Conservation (phyloP, 2,797 vertebrate species). For the Corythornis leucogaster region DNA sequence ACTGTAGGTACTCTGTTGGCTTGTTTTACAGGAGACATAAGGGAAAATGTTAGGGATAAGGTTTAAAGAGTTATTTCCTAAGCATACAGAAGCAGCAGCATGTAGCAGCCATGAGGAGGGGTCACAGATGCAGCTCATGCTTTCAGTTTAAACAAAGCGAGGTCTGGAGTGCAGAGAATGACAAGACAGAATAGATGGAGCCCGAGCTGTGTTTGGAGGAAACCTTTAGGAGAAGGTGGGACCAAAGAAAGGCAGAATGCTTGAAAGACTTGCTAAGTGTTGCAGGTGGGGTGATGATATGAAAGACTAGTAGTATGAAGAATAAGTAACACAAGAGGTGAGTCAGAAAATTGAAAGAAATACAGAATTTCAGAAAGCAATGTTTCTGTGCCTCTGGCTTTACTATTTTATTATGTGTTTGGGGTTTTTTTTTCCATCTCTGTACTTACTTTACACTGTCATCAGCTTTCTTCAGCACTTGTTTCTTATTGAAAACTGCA, state of each 20-base stretch:
- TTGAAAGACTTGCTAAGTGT: background rate
- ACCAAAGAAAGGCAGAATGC: background rate
- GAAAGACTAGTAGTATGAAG: background rate
- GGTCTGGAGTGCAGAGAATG: background rate
- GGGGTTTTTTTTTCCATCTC: background rate
- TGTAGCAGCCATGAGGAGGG: background rate
- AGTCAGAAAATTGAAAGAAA: background rate
- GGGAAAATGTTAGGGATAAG: background rate
- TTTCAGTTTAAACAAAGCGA: background rate
- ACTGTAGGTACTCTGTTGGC: background rate
- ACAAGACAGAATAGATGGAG: background rate
- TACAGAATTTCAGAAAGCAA: background rate
- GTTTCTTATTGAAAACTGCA: background rate
- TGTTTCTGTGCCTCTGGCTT: background rate
- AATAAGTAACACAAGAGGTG: background rate
- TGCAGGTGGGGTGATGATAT: background rate
- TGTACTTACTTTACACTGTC: background rate
- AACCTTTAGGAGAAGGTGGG: background rate
- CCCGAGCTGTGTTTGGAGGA: background rate
- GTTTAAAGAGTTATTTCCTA: background rate
- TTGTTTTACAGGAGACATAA: background rate
- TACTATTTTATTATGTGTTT: background rate
- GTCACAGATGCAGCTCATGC: background rate
- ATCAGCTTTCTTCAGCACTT: background rate
- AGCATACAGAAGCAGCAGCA: background rate